A percentile compares a stretch with the other conserved stretches of the same genome.
Conservation (phyloP, 1,140 invertebrate genomes). For the Drosophila nasuta region DNA sequence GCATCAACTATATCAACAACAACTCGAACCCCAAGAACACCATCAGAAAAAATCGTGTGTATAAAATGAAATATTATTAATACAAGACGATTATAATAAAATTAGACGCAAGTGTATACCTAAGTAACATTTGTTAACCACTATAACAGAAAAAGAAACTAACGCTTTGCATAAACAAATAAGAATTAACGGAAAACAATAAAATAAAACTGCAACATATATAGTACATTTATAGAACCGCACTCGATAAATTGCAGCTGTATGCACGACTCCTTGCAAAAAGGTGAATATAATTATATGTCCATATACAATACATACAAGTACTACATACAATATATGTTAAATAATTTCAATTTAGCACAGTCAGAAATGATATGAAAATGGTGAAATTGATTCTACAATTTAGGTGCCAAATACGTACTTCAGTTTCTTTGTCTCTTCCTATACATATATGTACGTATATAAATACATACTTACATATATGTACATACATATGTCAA, state of each 20-base stretch:
- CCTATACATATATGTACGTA: neutral
- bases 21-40: constrained; percentile 39
- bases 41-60: constrained; percentile 44
- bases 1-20: constrained; percentile 12
- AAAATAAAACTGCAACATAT: constrained; percentile 33
- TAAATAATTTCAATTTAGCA: constrained; percentile 26
- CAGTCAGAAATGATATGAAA: neutral
- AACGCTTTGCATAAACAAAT: constrained; percentile 21
- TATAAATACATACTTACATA: too few relatives aligned
- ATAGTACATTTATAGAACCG: constrained; percentile 62
- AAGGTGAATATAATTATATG: constrained; percentile 72
- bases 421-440: neutral
- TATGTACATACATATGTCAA: neutral
- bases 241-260: constrained; percentile 79
- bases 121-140: constrained; percentile 19
- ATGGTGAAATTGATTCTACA: neutral
- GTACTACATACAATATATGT: constrained; percentile 19
- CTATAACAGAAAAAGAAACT: constrained; percentile 4
- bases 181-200: neutral
- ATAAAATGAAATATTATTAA: constrained; percentile 54
- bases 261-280: constrained; percentile 82
- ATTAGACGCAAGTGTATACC: constrained; percentile 26
- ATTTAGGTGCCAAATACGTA: too few relatives aligned
- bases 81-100: constrained; percentile 17
- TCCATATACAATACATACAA: constrained; percentile 33